Conservation (phyloP, 2,888 invertebrate genomes). For the Oegoconia quadripuncta region DNA sequence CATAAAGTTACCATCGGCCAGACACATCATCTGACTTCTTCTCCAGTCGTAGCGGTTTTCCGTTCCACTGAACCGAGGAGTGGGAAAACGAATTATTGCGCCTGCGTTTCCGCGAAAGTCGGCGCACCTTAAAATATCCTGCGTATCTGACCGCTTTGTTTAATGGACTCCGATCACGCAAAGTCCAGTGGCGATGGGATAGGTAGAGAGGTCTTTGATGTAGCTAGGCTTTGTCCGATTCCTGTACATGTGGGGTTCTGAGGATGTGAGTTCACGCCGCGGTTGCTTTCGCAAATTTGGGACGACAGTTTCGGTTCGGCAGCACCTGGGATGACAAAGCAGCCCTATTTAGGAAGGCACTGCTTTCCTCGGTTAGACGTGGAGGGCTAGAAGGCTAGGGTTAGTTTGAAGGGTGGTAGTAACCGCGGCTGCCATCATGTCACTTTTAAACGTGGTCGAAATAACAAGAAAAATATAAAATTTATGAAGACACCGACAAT, state of each 20-base stretch:
- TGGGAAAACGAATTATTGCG: too few relatives aligned
- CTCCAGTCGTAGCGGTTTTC: too few relatives aligned
- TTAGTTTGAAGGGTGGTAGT: conserved; percentile 9
- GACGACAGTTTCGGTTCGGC: conserved; percentile 17
- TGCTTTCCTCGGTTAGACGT: conserved; percentile 27
- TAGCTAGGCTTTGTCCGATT: neutral
- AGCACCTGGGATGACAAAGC: conserved; percentile 19
- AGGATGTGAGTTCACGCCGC: too few relatives aligned
- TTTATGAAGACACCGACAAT: too few relatives aligned
- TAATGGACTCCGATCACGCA: too few relatives aligned
- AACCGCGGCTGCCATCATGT: conserved; percentile 18
- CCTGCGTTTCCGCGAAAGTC: too few relatives aligned
- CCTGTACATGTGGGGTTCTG: conserved; percentile 17
- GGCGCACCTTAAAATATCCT: too few relatives aligned
- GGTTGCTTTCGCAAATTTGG: conserved; percentile 20
- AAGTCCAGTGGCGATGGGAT: too few relatives aligned
- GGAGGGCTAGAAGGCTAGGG: conserved; percentile 23
- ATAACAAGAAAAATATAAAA: conserved; percentile 1
- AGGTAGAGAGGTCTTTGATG: conserved; percentile 1
- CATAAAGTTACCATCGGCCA: too few relatives aligned
- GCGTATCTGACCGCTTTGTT: too few relatives aligned
- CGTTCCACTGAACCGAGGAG: too few relatives aligned
- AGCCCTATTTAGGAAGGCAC: conserved; percentile 25
- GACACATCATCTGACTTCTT: too few relatives aligned
- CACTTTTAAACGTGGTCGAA: conserved; percentile 4